Conservation (phyloP, 2,113 vertebrate species). For the Chamaea fasciata region DNA sequence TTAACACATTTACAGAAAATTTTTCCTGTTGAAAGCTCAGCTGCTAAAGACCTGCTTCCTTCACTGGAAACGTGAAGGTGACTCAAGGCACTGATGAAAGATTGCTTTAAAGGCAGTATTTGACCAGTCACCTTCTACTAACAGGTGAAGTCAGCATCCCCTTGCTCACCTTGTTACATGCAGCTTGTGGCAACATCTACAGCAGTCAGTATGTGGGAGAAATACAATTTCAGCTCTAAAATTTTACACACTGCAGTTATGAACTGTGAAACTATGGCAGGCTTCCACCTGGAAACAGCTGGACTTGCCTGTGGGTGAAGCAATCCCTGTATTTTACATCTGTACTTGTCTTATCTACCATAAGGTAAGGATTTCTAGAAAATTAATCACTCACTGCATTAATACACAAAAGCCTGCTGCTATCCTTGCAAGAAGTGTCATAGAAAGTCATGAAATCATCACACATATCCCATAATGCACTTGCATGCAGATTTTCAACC, state of each 20-base stretch:
- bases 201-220: background rate
- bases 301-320: background rate
- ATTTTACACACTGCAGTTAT: conserved; percentile 22
- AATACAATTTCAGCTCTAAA: background rate
- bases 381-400: background rate
- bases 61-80: background rate
- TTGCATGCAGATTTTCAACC: background rate
- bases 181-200: background rate
- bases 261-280: conserved; percentile 14
- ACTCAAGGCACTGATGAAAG: background rate
- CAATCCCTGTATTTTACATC: background rate
- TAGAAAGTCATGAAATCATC: background rate
- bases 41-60: background rate
- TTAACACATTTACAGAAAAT: background rate
- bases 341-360: background rate
- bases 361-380: background rate
- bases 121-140: background rate
- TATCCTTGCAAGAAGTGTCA: background rate
- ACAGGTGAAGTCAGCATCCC: background rate
- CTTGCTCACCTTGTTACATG: background rate
- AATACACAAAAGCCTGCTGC: background rate
- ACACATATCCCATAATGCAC: background rate
- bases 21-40: background rate
- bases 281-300: background rate
- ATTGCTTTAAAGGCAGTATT: background rate